These are phyloP conservation scores for Periphyllus acericola DNA, from an alignment of 2,888 invertebrate genomes.

Conservation along the genomic window DNA sequence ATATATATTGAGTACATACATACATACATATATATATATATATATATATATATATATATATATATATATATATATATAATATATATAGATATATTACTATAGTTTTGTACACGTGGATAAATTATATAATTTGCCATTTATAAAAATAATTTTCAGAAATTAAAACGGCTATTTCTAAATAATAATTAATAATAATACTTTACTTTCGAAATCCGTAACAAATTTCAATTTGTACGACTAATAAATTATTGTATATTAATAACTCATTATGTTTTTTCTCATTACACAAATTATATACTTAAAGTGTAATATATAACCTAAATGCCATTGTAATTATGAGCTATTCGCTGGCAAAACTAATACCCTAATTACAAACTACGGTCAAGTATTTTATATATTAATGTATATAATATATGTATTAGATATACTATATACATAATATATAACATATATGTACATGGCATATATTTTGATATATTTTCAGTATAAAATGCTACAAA, in stretches of 20 bases:
- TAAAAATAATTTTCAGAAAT: slow-evolving; percentile 50
- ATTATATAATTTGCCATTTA: slow-evolving; percentile 21
- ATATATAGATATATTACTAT: not conserved
- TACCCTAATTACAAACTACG: slow-evolving; percentile 43
- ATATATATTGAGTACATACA: not conserved
- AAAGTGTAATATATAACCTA: not conserved
- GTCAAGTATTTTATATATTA: slow-evolving; percentile 15
- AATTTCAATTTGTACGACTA: no score
- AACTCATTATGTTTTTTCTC: not conserved
- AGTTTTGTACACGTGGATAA: not conserved
- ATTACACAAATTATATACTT: not conserved
- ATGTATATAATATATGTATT: slow-evolving; percentile 25
- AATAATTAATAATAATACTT: not conserved
- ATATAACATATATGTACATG: not conserved
- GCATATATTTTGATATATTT: slow-evolving; percentile 20
- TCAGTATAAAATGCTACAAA: slow-evolving; percentile 49
- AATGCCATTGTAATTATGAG: slow-evolving; percentile 31
- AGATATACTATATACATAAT: not conserved
- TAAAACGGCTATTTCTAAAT: slow-evolving; percentile 2
- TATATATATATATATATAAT: not conserved
- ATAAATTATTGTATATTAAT: not conserved
- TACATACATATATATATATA: slow-evolving; percentile 10
- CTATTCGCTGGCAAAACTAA: slow-evolving; percentile 18
- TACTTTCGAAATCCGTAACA: no score
- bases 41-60: slow-evolving; percentile 6